These are phyloP conservation scores for Caenorhabditis afra DNA, from an alignment of 2,888 invertebrate genomes.

Conservation along the genomic window DNA sequence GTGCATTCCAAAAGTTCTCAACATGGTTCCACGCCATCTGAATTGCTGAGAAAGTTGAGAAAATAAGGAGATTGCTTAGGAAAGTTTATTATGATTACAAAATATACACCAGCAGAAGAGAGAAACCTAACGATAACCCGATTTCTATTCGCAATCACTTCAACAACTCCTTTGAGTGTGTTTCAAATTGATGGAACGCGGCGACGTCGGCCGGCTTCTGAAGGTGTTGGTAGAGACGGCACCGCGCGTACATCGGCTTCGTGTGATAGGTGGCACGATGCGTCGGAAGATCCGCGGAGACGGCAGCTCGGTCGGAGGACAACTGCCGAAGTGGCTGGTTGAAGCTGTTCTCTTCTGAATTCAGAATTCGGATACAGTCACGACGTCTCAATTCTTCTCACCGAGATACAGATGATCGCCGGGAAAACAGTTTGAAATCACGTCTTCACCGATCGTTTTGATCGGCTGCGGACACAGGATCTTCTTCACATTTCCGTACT, in stretches of 20 bases:
- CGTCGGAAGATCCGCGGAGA: constrained; percentile 37
- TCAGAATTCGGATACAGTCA: not conserved
- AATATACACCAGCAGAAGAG: not conserved
- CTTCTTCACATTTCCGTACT: constrained; percentile 47
- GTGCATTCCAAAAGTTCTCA: no score
- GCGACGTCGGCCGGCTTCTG: constrained; percentile 38
- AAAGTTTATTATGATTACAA: not conserved
- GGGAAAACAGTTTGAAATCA: constrained; percentile 56
- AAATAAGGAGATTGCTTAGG: no score
- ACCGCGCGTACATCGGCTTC: constrained; percentile 44
- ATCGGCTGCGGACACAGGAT: constrained; percentile 64
- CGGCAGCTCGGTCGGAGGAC: constrained; percentile 14
- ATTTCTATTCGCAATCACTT: not conserved
- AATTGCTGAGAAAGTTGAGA: no score
- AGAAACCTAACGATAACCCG: no score
- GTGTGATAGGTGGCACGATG: constrained; percentile 52
- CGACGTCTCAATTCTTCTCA: constrained; percentile 13
- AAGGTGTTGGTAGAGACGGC: constrained; percentile 53
- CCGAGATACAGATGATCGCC: constrained; percentile 66
- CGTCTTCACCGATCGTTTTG: constrained; percentile 45
- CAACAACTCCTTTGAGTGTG: constrained; percentile 45
- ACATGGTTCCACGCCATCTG: no score
- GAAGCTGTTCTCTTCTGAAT: constrained; percentile 56
- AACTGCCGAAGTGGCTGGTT: constrained; percentile 50
- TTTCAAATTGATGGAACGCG: constrained; percentile 47